Percentiles rank a stretch among this genome's conserved stretches.
These are phyloP conservation scores for Myioborus melanocephalus DNA, from an alignment of 2,797 vertebrate genomes.

Conservation along the genomic window DNA sequence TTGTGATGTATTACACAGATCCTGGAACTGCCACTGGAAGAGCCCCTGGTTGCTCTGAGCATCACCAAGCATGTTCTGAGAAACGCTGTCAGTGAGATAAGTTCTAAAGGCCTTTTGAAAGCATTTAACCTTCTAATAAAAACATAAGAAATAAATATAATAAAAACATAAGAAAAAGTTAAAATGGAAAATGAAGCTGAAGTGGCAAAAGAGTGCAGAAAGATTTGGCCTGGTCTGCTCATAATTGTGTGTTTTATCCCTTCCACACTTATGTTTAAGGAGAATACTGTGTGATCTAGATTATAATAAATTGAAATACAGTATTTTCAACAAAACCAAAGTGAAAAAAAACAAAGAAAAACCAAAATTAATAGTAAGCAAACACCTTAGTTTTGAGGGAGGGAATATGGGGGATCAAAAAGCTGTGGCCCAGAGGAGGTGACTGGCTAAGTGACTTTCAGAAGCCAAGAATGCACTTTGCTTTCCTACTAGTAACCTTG, in stretches of 20 bases:
- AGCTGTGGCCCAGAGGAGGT: neutral
- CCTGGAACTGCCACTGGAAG: neutral
- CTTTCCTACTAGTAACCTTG: neutral
- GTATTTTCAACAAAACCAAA: neutral
- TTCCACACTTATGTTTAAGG: neutral
- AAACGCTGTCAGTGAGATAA: accelerated
- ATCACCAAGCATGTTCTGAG: neutral
- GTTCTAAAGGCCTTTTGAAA: neutral
- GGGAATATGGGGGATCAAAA: neutral
- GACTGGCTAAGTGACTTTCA: neutral
- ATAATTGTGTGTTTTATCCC: neutral
- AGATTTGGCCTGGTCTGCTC: neutral
- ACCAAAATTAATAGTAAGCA: accelerated
- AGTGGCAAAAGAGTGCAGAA: neutral
- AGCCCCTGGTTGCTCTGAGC: neutral
- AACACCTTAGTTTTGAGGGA: neutral
- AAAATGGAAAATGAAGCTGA: neutral
- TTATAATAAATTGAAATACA: neutral
- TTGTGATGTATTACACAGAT: neutral
- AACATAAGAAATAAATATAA: neutral
- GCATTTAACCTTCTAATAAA: neutral
- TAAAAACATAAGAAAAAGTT: neutral
- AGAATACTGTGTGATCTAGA: neutral
- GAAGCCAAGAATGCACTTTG: neutral
- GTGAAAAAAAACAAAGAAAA: neutral